phyloP scores from a whole-genome alignment of 37 sponge, comb jelly and placozoan species.

The Beroe ovata region DNA sequence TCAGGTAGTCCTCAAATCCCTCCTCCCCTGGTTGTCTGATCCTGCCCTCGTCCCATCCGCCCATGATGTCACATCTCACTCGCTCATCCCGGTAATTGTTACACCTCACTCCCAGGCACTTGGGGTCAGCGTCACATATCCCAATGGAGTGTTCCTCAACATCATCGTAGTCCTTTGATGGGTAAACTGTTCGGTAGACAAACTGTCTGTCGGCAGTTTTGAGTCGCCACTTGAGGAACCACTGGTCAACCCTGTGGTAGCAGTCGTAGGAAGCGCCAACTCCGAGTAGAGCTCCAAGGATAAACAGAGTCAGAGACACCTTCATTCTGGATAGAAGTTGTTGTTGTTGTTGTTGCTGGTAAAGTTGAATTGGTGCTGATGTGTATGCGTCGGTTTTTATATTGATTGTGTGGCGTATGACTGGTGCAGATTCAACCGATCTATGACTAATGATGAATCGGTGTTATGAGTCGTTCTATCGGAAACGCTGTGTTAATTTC shows the following conservation, averaged over 20 bases:
- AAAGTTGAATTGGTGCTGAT: no score
- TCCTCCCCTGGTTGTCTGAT: not conserved
- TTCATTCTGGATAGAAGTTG: no score
- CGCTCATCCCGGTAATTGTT: not conserved
- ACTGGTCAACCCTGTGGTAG: not conserved
- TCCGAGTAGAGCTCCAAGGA: not conserved
- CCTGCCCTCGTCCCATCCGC: not conserved
- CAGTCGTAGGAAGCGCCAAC: not conserved
- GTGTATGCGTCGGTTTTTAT: no score
- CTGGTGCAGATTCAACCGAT: no score
- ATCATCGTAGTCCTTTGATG: not conserved
- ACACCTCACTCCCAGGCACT: not conserved
- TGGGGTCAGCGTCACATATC: not conserved
- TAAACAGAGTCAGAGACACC: not conserved
- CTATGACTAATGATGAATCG: no score
- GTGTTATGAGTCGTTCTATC: no score
- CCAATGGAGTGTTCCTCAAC: not conserved
- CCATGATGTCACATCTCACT: not conserved
- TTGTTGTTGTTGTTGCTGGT: no score
- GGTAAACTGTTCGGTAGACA: not conserved
- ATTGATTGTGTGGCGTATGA: no score
- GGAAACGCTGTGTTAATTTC: no score
- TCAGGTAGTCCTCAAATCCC: not conserved
- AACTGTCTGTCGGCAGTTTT: not conserved
- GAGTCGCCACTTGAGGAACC: not conserved